phyloP scores from a whole-genome alignment of 2,113 vertebrate species.

The Sus scrofa region T2T-Sscrofa CM000826.6:155275001-155275500 shows the following conservation, averaged over 20 bases:
- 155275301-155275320: background rate
- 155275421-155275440: background rate
- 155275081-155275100: accelerated
- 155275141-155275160: background rate
- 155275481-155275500: background rate
- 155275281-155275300: background rate
- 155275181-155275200: accelerated
- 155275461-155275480: background rate
- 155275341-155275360: too few species aligned
- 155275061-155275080: too few species aligned
- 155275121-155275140: accelerated
- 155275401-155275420: background rate
- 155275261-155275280: background rate
- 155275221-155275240: background rate
- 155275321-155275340: background rate
- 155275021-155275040: background rate
- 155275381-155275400: background rate
- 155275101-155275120: background rate
- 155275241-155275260: background rate
- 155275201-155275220: background rate
- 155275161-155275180: accelerated
- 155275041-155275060: accelerated
- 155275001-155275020: accelerated
- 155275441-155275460: background rate
- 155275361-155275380: background rate